phyloP scores from a whole-genome alignment of 2,888 invertebrate species.

The Drosophila conformis region DNA sequence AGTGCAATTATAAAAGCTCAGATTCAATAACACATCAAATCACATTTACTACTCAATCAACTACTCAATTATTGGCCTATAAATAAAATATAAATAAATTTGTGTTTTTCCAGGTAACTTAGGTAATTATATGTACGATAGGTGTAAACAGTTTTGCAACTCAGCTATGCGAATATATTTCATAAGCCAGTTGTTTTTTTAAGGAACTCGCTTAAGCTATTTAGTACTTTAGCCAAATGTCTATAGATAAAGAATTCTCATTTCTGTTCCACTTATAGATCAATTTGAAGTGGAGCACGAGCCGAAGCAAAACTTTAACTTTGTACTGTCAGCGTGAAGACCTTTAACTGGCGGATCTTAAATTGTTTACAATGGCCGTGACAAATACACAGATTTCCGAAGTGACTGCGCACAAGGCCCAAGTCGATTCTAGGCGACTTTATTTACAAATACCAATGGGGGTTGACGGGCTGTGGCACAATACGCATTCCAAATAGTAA shows the following conservation, averaged over 20 bases:
- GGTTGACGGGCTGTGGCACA: conserved; percentile 6
- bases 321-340: conserved; percentile 40
- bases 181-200: background rate
- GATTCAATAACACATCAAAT: conserved; percentile 17
- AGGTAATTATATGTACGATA: background rate
- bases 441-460: conserved; percentile 22
- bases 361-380: conserved; percentile 70
- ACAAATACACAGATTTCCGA: conserved; percentile 41
- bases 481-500: conserved; percentile 31
- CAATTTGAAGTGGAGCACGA: conserved; percentile 11
- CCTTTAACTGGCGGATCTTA: conserved; percentile 56
- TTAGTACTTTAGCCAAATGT: background rate
- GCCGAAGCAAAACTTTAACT: conserved; percentile 27
- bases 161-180: background rate
- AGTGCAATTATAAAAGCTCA: conserved; percentile 7
- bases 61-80: conserved; percentile 4
- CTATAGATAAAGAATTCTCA: background rate
- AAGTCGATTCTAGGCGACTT: conserved; percentile 52
- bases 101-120: background rate
- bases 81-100: background rate
- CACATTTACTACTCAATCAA: conserved; percentile 1
- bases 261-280: background rate
- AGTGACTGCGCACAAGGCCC: conserved; percentile 46
- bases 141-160: background rate
- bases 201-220: background rate